These are phyloP conservation scores for Drosophila repletoides DNA, from an alignment of 1,140 invertebrate genomes.

Conservation along the genomic window DNA sequence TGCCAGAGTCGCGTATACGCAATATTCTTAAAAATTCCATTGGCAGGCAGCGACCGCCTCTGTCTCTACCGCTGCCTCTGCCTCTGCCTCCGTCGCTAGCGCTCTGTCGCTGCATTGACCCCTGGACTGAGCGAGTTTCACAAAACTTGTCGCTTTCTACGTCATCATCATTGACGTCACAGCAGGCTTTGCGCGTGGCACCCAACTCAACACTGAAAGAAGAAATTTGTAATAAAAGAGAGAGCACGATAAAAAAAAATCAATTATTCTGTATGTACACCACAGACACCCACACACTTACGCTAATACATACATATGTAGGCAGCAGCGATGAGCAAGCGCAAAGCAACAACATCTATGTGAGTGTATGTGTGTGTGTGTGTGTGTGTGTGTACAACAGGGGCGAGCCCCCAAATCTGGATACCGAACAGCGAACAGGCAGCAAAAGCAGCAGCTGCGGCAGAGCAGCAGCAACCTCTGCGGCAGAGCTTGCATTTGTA, in stretches of 20 bases:
- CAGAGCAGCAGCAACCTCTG: background rate
- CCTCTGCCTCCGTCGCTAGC: background rate
- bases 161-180: conserved; percentile 77
- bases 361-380: background rate
- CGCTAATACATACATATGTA: background rate
- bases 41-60: no score
- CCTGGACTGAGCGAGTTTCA: conserved; percentile 31
- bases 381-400: conserved; percentile 40
- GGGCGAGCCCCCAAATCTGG: conserved; percentile 79
- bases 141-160: conserved; percentile 36
- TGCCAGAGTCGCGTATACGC: conserved; percentile 10
- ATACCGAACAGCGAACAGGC: conserved; percentile 46
- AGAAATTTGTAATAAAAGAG: conserved; percentile 31
- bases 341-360: conserved; percentile 29
- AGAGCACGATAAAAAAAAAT: conserved; percentile 42
- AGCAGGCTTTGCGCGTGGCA: conserved; percentile 30
- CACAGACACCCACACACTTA: background rate
- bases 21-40: conserved; percentile 44
- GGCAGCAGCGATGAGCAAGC: conserved; percentile 47
- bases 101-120: conserved; percentile 48
- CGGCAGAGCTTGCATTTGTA: background rate
- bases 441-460: conserved; percentile 11
- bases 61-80: no score
- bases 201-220: background rate
- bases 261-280: conserved; percentile 66